A percentile compares a stretch with the other conserved stretches of the same genome.
These are phyloP conservation scores for Drosophila miranda DNA, from an alignment of 1,140 invertebrate genomes.

Conservation along the genomic window DNA sequence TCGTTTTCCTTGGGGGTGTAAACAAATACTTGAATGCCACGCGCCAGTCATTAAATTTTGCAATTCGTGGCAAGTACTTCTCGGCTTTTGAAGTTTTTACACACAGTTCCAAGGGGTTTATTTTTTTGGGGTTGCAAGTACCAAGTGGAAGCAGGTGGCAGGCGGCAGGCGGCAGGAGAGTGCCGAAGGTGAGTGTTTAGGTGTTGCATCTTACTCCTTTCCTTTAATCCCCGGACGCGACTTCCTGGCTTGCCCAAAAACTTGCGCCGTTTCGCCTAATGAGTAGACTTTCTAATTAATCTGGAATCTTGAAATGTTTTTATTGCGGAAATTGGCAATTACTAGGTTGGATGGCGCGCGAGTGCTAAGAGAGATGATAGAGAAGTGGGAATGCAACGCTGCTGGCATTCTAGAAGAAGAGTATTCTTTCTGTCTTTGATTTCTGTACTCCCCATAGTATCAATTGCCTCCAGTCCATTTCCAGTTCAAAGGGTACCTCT, in stretches of 20 bases:
- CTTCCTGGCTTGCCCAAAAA: background rate
- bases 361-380: background rate
- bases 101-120: constrained; percentile 5
- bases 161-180: background rate
- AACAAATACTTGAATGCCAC: constrained; percentile 62
- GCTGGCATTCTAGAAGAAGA: too few species aligned
- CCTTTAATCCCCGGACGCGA: background rate
- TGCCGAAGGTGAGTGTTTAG: constrained; percentile 15
- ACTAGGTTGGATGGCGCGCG: constrained; percentile 11
- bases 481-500: too few species aligned
- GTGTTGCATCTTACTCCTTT: constrained; percentile 3
- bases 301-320: constrained; percentile 42
- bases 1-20: constrained; percentile 35
- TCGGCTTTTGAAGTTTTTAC: constrained; percentile 63
- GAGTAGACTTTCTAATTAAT: constrained; percentile 49
- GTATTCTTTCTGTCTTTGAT: too few species aligned
- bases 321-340: constrained; percentile 67
- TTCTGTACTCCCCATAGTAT: too few species aligned
- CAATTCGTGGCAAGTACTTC: constrained; percentile 37
- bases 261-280: constrained; percentile 43
- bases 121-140: constrained; percentile 4
- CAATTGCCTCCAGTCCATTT: too few species aligned
- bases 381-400: too few species aligned
- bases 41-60: constrained; percentile 69
- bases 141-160: too few species aligned